phyloP scores from a whole-genome alignment of 2,888 invertebrate species.

The Andrena bucephala region DNA sequence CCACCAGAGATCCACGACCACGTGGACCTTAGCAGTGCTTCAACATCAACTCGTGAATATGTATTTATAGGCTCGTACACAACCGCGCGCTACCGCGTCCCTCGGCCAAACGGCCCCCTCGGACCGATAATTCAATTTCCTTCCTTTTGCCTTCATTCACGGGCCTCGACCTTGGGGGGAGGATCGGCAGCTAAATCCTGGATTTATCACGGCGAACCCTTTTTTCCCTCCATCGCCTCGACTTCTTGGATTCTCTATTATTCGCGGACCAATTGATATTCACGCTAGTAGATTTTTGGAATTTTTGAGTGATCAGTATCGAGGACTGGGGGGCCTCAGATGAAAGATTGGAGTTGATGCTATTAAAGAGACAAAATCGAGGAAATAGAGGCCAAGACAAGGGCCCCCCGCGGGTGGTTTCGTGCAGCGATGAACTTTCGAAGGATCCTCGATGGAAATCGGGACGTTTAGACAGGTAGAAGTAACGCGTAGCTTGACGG shows the following conservation, averaged over 20 bases:
- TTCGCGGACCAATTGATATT: not conserved
- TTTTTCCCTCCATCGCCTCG: not conserved
- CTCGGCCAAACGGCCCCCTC: conserved; percentile 18
- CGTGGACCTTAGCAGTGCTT: conserved; percentile 76
- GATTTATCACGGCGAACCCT: not conserved
- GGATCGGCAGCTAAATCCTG: not conserved
- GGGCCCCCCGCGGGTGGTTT: not conserved
- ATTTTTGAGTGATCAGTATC: too few relatives aligned
- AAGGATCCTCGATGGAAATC: not conserved
- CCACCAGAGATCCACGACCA: conserved; percentile 74
- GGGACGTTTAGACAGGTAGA: not conserved
- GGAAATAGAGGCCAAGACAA: not conserved
- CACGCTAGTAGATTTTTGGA: too few relatives aligned
- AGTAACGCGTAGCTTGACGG: not conserved
- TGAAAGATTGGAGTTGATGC: too few relatives aligned
- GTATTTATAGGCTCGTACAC: conserved; percentile 64
- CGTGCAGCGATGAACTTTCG: not conserved
- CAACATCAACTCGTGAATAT: conserved; percentile 69
- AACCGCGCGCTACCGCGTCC: not conserved
- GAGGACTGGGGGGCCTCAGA: too few relatives aligned
- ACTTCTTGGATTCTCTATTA: not conserved
- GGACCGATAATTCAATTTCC: conserved; percentile 9
- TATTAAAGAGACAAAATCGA: too few relatives aligned
- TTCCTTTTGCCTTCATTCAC: not conserved
- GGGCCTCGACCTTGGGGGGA: not conserved